A percentile compares a stretch with the other conserved stretches of the same genome.
Evolutionary conservation across 2,888 invertebrate species (phyloP).

Genomic region (Micoletzkya japonica): DNA sequence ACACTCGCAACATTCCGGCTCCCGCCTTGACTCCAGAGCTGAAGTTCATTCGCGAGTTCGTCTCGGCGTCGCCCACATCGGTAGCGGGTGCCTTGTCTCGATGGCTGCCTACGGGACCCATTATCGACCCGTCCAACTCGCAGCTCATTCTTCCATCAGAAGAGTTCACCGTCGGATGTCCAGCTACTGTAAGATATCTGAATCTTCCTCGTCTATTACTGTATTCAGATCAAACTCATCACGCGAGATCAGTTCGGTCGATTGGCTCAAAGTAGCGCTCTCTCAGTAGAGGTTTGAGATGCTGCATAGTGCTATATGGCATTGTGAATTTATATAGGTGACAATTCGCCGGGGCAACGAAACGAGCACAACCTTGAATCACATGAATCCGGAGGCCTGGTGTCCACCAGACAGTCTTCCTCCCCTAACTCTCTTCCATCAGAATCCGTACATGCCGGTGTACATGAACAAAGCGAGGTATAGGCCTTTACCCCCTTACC

Average conservation of each 20-base stretch:
- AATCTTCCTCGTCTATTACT: background rate
- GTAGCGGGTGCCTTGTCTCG: conserved; percentile 87
- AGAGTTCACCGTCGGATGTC: conserved; percentile 47
- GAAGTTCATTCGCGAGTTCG: conserved; percentile 71
- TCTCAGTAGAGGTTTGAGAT: conserved; percentile 73
- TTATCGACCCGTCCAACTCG: conserved; percentile 47
- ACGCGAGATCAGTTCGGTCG: conserved; percentile 91
- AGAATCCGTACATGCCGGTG: conserved; percentile 55
- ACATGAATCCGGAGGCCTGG: background rate
- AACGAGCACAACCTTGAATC: background rate
- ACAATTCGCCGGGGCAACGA: conserved; percentile 13
- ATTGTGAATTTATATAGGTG: conserved; percentile 1
- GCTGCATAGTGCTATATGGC: background rate
- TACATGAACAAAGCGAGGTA: conserved; percentile 54
- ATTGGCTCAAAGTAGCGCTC: conserved; percentile 79
- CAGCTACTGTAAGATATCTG: conserved; percentile 34
- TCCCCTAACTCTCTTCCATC: conserved; percentile 19
- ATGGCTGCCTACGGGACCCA: conserved; percentile 73
- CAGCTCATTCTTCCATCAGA: conserved; percentile 72
- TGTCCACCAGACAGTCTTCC: background rate
- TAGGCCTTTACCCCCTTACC: background rate
- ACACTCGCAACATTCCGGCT: conserved; percentile 37
- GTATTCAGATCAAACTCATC: conserved; percentile 75
- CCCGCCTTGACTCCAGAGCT: conserved; percentile 61
- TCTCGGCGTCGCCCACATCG: conserved; percentile 81